These are phyloP conservation scores for Polydesmus complanatus DNA, from an alignment of 2,888 invertebrate species.

Conservation along the genomic window DNA sequence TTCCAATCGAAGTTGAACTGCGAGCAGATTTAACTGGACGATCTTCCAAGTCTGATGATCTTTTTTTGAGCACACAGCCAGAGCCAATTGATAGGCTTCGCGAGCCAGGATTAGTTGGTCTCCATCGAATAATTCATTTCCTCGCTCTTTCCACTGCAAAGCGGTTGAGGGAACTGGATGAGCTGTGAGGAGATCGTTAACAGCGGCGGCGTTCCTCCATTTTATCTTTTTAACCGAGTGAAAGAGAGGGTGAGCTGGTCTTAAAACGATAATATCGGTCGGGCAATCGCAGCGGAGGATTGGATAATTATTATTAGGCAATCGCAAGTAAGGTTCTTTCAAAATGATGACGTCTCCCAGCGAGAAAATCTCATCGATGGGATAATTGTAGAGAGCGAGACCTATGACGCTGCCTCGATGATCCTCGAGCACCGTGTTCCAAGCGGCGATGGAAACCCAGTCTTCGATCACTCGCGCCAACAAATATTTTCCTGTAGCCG, in stretches of 20 bases:
- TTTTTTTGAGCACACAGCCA: background rate
- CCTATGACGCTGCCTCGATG: background rate
- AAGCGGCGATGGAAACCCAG: background rate
- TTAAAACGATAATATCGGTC: background rate
- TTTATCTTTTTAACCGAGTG: background rate
- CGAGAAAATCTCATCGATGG: background rate
- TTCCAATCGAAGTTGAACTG: background rate
- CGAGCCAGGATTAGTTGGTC: background rate
- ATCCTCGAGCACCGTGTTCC: constrained; percentile 4
- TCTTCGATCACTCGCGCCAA: background rate
- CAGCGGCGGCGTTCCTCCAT: background rate
- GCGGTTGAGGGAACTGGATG: background rate
- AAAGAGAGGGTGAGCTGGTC: background rate
- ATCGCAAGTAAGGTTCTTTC: background rate
- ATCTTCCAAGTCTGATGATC: background rate
- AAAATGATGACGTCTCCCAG: background rate
- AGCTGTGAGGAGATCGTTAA: background rate
- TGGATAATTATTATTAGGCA: background rate
- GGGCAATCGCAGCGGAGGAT: constrained; percentile 3
- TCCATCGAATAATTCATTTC: background rate
- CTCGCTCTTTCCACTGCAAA: background rate
- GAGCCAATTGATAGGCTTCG: background rate
- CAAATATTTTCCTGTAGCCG: background rate
- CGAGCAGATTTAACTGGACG: background rate
- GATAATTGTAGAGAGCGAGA: background rate